Evolutionary conservation across 2,113 vertebrate genomes (phyloP), one percentile per base, ranked within the genome.

Genomic region (Oncorhynchus clarkii): DNA sequence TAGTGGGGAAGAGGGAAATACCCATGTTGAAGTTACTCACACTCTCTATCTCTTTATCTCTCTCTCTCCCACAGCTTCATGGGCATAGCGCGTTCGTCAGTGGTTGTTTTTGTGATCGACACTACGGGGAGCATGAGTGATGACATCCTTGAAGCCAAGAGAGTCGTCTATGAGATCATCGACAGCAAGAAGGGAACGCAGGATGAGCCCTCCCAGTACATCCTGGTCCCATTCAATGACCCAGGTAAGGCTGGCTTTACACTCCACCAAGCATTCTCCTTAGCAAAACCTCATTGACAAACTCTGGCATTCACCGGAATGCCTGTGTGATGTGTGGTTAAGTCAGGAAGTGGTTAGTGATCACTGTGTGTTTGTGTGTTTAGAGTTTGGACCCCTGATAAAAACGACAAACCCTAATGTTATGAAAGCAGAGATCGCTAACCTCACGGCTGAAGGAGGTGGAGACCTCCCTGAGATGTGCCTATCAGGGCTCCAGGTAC

Each of bases 211-310:
- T 94, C 93, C 0, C 89, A 91, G 79, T 94, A 94, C 73, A 90
- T 94, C 71, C 78, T 94, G 70, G 93, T 94, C 29, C 89, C 90
- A 7, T 94, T 93, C 85, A 94, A 93, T 70, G 92, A 94, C 39
- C 92, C 93, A 1, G 0, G 93, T 93, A 84, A 72, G 82, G 51
- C 51, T 24, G 27, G 26, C 27, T 39, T 18, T 5, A 16, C 9
- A 45, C 9, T 45, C 39, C 39, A 45, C 9, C 8, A n/a, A 29
- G 27, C 24, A 16, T 54, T 54, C 14, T 14, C 51, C 51, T 54
- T 5, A 18, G 51, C 51, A 54, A 54, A 54, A 54, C 14, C 3
- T 31, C 13, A 14, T 1, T 54, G 51, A 54, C 13, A 54, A 54
- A 54, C 1, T 54, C 51, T 18, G 51, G 4, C 16, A 54, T 1